These are phyloP conservation scores for Hypomecis atomaria DNA, from an alignment of 2,888 invertebrate genomes.

Conservation along the genomic window DNA sequence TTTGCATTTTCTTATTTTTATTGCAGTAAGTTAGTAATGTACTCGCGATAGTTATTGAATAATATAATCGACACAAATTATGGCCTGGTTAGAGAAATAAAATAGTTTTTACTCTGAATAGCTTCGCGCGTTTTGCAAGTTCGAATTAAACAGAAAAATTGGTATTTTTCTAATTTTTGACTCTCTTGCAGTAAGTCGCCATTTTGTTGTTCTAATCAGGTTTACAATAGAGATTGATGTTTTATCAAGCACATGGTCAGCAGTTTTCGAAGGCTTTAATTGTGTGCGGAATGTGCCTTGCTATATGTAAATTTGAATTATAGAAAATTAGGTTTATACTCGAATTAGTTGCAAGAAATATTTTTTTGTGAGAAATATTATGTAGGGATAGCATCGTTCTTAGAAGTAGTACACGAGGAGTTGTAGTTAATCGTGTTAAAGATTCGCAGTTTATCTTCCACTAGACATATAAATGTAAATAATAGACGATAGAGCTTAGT, in stretches of 20 bases:
- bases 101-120: conserved; percentile 23
- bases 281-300: conserved; percentile 86
- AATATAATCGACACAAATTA: conserved; percentile 50
- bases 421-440: conserved; percentile 80
- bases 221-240: conserved; percentile 70
- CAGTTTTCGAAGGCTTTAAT: conserved; percentile 77
- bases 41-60: conserved; percentile 66
- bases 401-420: conserved; percentile 74
- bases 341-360: conserved; percentile 84
- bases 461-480: conserved; percentile 79
- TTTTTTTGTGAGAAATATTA: conserved; percentile 82
- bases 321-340: conserved; percentile 81
- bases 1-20: conserved; percentile 80
- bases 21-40: conserved; percentile 79
- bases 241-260: conserved; percentile 78
- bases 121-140: not conserved
- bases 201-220: conserved; percentile 59
- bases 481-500: conserved; percentile 74
- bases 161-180: conserved; percentile 29
- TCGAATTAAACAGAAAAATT: conserved; percentile 13
- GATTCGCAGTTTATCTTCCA: conserved; percentile 85
- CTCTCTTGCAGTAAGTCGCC: conserved; percentile 27
- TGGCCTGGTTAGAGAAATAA: conserved; percentile 57
- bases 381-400: conserved; percentile 77
- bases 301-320: conserved; percentile 78